phyloP scores from a whole-genome alignment of 2,888 invertebrate species.

The Ganaspis brasiliensis region DNA sequence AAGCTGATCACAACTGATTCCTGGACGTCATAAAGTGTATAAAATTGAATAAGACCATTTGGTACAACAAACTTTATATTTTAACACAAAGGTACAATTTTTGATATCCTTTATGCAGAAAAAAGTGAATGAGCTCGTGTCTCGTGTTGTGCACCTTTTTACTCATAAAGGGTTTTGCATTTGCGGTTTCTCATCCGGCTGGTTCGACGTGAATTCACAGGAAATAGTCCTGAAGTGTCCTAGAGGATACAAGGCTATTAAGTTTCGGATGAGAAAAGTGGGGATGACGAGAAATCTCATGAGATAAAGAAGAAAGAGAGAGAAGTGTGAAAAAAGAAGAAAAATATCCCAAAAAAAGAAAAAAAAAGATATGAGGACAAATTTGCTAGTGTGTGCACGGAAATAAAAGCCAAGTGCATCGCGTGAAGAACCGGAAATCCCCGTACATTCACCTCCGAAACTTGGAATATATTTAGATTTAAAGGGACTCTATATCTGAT shows the following conservation, averaged over 20 bases:
- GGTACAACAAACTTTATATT: not conserved
- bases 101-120: not conserved
- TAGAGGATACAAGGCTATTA: conserved; percentile 78
- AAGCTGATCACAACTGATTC: too few species aligned
- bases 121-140: conserved; percentile 22
- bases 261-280: conserved; percentile 71
- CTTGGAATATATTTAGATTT: conserved; percentile 72
- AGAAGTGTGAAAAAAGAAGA: conserved; percentile 60
- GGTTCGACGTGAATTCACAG: conserved; percentile 70
- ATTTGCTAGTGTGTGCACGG: conserved; percentile 46
- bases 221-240: conserved; percentile 79
- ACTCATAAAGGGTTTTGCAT: conserved; percentile 64
- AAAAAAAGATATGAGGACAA: conserved; percentile 55
- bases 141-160: conserved; percentile 27
- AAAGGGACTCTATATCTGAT: conserved; percentile 72
- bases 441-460: conserved; percentile 77
- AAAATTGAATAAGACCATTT: not conserved
- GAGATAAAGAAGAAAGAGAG: conserved; percentile 51
- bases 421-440: conserved; percentile 76
- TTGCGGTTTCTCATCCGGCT: conserved; percentile 79
- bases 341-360: conserved; percentile 56
- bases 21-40: too few species aligned
- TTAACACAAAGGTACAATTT: not conserved
- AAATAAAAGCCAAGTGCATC: conserved; percentile 67
- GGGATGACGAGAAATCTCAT: conserved; percentile 22